Conservation (phyloP, 2,888 invertebrate species). For the Phyto melanocephala region DNA sequence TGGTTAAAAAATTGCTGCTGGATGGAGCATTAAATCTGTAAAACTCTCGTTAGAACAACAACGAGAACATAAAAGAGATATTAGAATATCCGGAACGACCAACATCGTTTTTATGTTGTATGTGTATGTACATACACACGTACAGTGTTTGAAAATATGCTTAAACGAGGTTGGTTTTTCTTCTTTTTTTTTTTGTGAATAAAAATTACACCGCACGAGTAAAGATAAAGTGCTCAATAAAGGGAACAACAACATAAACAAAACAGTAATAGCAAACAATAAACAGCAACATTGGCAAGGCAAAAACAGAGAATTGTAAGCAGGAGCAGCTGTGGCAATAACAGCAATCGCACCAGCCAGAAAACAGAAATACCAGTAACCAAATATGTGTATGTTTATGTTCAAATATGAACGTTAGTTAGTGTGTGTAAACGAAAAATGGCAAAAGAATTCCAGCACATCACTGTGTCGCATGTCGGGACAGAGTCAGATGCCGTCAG, state of each 20-base stretch:
- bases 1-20: neutral
- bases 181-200: conserved; percentile 18
- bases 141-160: conserved; percentile 34
- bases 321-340: conserved; percentile 32
- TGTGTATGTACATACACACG: neutral
- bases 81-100: conserved; percentile 18
- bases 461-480: conserved; percentile 58
- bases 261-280: conserved; percentile 1
- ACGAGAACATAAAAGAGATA: conserved; percentile 28
- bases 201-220: conserved; percentile 54
- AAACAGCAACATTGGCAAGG: conserved; percentile 3
- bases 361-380: conserved; percentile 43
- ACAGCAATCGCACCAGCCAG: conserved; percentile 12
- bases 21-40: conserved; percentile 10
- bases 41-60: conserved; percentile 7
- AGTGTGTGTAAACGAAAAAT: conserved; percentile 29
- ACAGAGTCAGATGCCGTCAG: conserved; percentile 62
- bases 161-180: conserved; percentile 35
- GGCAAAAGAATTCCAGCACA: conserved; percentile 60
- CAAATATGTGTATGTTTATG: neutral
- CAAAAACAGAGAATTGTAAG: conserved; percentile 17
- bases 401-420: neutral
- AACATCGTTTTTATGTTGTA: neutral
- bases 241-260: neutral
- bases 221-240: conserved; percentile 30